Evolutionary conservation across 2,888 invertebrate genomes (phyloP).

Genomic region (Yponomeuta sedellus): DNA sequence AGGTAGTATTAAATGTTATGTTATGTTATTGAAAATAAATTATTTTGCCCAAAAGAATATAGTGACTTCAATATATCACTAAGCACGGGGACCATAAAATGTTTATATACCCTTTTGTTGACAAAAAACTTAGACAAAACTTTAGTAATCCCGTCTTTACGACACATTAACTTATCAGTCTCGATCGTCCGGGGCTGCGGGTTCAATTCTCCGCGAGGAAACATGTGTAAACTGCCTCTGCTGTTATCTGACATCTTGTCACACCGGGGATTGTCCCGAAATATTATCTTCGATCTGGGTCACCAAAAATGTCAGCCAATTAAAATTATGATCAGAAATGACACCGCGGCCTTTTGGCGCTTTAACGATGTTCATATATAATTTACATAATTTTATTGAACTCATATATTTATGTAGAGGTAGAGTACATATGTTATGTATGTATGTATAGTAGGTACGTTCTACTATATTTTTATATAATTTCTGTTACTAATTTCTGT

Average conservation of each 20-base stretch:
- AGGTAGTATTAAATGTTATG: too few relatives aligned
- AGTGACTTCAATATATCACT: neutral
- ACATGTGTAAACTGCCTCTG: slow-evolving; percentile 22
- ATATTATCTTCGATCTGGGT: slow-evolving; percentile 9
- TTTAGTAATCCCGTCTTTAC: slow-evolving; percentile 25
- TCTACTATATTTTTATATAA: too few relatives aligned
- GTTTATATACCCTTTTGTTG: neutral
- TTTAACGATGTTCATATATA: neutral
- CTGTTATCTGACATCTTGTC: slow-evolving; percentile 29
- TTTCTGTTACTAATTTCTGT: too few relatives aligned
- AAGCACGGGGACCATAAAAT: neutral
- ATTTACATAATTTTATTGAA: too few relatives aligned
- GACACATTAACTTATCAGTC: slow-evolving; percentile 41
- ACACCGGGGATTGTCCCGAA: slow-evolving; percentile 27
- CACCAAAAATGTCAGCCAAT: slow-evolving; percentile 1
- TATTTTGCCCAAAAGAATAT: too few relatives aligned
- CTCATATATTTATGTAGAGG: too few relatives aligned
- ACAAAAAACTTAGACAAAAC: neutral
- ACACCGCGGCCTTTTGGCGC: neutral
- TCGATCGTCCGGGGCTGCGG: slow-evolving; percentile 31
- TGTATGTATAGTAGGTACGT: too few relatives aligned
- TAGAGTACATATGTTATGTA: too few relatives aligned
- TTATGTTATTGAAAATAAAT: too few relatives aligned
- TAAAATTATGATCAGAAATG: neutral
- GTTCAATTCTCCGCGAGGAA: slow-evolving; percentile 27